Base-by-base conservation (phyloP, 2,113 vertebrate genomes). In the Anguilla rostrata region DNA sequence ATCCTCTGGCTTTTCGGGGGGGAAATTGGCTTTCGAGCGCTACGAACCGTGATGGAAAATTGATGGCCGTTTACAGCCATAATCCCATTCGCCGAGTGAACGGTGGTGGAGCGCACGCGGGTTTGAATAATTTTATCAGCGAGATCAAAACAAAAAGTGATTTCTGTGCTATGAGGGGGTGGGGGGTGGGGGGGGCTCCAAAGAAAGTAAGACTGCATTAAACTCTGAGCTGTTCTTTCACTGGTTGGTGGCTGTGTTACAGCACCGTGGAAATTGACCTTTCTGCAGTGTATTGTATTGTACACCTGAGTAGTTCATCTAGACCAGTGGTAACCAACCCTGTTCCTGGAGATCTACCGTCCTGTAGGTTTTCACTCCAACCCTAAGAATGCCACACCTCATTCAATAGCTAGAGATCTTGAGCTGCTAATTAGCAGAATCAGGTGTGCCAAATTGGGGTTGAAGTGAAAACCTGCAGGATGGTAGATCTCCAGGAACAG, bases 71-170 rank as follows among this genome's bases (percentile, higher is more conserved):
- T 78, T 60, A 78, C 66, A 85, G 84, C 43, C 43, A 57, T 56
- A 83, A 83, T 46, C 84, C 71, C 34, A 85, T 85, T 85, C 39
- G 80, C 80, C 84, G 57, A 57, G 49, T 43, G 34, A 57, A n/a
- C 43, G 34, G 16, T 20, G 49, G 75, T 56, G n/a, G 49, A 56
- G 78, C 18, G 12, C 49, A 20, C 39, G 34, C 1, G 34, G 78
- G 41, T 85, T 57, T 34, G 15, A 57, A 34, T 85, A 40, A 85
- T 85, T 80, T 81, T 60, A 85, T 57, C 53, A 53, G 46, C 43
- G 26, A n/a, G 78, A 85, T 85, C 46, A 75, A 81, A 85, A 85
- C 39, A 85, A 78, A 34, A 85, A 85, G 78, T n/a, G 49, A 85
- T 80, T 85, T 85, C 34, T 80, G 43, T 39, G 49, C 29, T 57